Percentiles rank a stretch among this genome's conserved stretches.
phyloP scores from a whole-genome alignment of 2,113 vertebrate genomes.

The Falcunculus frontatus region DNA sequence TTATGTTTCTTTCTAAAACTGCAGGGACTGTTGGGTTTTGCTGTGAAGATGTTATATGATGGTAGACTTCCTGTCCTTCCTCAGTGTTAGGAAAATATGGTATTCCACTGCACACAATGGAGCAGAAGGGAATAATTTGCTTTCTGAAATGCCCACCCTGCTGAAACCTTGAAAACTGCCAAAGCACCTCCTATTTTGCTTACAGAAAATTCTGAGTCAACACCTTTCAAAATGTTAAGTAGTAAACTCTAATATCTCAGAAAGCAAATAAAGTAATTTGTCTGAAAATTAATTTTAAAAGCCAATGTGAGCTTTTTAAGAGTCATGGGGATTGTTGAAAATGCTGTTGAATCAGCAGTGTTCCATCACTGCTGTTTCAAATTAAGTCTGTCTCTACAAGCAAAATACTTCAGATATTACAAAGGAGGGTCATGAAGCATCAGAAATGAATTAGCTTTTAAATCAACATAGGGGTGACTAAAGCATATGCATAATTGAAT shows the following conservation, averaged over 20 bases:
- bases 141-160: neutral
- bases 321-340: neutral
- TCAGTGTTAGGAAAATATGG: neutral
- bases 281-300: neutral
- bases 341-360: neutral
- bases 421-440: neutral
- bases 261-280: neutral
- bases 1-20: neutral
- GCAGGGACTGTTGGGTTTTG: neutral
- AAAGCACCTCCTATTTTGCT: neutral
- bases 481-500: neutral
- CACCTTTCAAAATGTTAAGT: neutral
- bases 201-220: neutral
- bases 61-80: neutral
- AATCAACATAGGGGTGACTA: neutral
- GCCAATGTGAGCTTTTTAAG: neutral
- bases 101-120: neutral
- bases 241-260: neutral
- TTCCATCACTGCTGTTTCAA: neutral
- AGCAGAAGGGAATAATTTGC: neutral
- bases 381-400: neutral
- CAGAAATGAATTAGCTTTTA: neutral
- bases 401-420: neutral
- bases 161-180: neutral
- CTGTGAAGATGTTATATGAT: neutral